phyloP scores from a whole-genome alignment of 2,113 vertebrate species.

The Trichechus manatus region DNA sequence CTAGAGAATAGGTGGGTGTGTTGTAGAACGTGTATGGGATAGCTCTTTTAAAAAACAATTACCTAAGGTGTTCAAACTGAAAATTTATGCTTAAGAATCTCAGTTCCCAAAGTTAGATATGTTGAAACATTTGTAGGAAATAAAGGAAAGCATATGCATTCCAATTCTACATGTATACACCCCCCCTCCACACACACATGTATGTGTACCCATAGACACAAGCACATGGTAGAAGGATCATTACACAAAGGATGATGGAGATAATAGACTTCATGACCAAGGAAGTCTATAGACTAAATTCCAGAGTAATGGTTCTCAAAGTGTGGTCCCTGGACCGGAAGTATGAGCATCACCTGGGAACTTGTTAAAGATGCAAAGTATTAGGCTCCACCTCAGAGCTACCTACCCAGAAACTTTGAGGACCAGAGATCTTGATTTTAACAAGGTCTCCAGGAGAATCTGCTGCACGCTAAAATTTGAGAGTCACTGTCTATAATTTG shows the following conservation, averaged over 20 bases:
- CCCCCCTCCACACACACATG: neutral
- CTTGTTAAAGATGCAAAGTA: neutral
- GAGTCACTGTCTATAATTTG: neutral
- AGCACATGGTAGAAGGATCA: accelerated
- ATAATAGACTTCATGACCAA: neutral
- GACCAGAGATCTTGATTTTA: too few species aligned
- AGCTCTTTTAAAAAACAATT: neutral
- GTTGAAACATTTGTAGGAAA: neutral
- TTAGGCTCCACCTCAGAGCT: neutral
- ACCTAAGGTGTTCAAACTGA: neutral
- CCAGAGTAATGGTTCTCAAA: neutral
- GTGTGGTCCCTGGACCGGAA: neutral
- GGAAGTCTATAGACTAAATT: neutral
- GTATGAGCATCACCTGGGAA: neutral
- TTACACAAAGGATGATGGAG: neutral
- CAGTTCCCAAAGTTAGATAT: neutral
- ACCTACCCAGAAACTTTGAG: neutral
- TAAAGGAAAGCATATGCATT: neutral
- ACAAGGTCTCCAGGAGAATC: neutral
- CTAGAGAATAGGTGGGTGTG: neutral
- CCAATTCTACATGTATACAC: neutral
- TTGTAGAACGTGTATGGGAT: neutral
- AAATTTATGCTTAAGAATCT: neutral
- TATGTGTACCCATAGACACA: accelerated
- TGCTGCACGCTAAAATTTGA: neutral